Conservation (phyloP, 2,113 vertebrate genomes). For the Siniperca knerii region DNA sequence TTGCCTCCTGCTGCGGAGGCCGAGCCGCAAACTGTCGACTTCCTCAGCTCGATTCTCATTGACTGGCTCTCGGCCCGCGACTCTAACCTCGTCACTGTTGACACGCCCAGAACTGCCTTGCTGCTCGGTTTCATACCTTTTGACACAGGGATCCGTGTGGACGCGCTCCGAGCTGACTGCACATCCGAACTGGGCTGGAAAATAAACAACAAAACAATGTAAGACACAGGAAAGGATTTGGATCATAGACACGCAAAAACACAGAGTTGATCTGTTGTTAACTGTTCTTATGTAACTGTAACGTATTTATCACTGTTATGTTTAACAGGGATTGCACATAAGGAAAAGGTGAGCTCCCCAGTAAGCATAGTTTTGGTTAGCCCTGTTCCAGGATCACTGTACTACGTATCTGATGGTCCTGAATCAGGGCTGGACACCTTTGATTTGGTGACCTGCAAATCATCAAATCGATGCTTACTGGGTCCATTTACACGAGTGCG, state of each 20-base stretch:
- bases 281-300: not conserved
- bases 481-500: not conserved
- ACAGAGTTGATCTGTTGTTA: not conserved
- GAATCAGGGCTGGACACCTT: not conserved
- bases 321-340: not conserved
- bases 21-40: slow-evolving; percentile 87
- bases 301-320: not conserved
- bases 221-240: not conserved
- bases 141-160: slow-evolving; percentile 94
- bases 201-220: slow-evolving; percentile 28
- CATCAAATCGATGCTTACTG: slow-evolving; percentile 1
- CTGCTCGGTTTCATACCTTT: slow-evolving; percentile 94
- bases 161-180: slow-evolving; percentile 87
- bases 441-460: not conserved
- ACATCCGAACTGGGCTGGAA: slow-evolving; percentile 89
- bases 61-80: slow-evolving; percentile 92
- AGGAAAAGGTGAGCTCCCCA: not conserved
- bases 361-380: slow-evolving; percentile 15
- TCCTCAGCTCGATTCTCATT: slow-evolving; percentile 98
- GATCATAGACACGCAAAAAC: not conserved
- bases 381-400: not conserved
- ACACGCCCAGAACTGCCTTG: slow-evolving; percentile 90
- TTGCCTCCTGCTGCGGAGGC: slow-evolving; percentile 86
- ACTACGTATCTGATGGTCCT: not conserved
- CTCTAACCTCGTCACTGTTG: slow-evolving; percentile 91